Base-by-base conservation (phyloP, 2,888 invertebrate genomes). In the Trachelus stipa region DNA sequence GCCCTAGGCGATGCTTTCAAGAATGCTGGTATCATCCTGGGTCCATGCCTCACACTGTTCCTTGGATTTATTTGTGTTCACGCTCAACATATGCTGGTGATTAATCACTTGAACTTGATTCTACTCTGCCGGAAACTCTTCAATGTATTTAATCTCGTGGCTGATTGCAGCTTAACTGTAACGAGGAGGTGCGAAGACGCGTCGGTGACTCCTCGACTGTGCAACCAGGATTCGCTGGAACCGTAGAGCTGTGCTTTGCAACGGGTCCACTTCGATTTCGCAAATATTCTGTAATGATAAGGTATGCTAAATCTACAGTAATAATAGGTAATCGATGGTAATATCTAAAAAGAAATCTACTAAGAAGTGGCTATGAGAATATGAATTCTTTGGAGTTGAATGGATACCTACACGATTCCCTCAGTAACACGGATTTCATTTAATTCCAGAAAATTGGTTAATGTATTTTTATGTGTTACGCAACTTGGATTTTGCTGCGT, bases 401-500 rank as follows among this genome's bases (percentile, higher is more conserved):
- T 56, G 56, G 56, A 56, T 23, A 56, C 56, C 56, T 56, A 56
- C 56, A 56, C 56, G 56, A 56, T 56, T 56, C 56, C 23, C 23
- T 56, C 15, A 56, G 56, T 56, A 56, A 56, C 9, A 56, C 40
- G 56, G 56, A 23, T 73, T 73, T 76, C 40, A 69, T 76, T 76
- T 79, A 30, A 73, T 91, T 91, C 74, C 91, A 91, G 91, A 90
- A 88, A 89, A 84, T 87, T 95, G 78, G 97, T 98, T 81, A 97
- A 98, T 92, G 88, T 94, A 23, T 98, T 98, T 92, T 94, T 99
- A 77, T 97, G 98, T 91, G 93, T 98, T 79, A 99, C 99, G n/a
- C 99, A 99, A 92, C 93, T 99, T 81, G 99, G 99, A 80, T 99
- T 99, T 92, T 99, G 99, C 92, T 98, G 98, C 91, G 97, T 99